Evolutionary conservation across 2,888 invertebrate species (phyloP).

Genomic region (Archips crataeganus): DNA sequence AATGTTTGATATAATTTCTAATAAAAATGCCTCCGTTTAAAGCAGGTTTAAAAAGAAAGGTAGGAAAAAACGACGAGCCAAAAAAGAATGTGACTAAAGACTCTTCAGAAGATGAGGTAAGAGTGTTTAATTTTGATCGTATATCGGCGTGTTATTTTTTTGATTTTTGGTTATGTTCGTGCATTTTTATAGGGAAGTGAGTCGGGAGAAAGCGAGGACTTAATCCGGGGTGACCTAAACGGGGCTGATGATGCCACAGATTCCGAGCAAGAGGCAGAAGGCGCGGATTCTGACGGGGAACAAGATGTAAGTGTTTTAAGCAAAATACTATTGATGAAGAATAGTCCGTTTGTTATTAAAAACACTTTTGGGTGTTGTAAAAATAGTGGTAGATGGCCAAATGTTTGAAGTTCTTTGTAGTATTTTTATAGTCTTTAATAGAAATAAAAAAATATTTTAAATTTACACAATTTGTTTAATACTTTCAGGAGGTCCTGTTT

Average conservation of each 20-base stretch:
- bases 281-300: constrained; percentile 72
- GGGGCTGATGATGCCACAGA: constrained; percentile 67
- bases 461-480: constrained; percentile 1
- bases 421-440: too few species aligned
- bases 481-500: constrained; percentile 79
- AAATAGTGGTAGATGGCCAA: too few species aligned
- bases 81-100: constrained; percentile 46
- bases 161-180: constrained; percentile 37
- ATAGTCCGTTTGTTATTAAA: background rate
- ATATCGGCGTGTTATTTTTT: constrained; percentile 32
- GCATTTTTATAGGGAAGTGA: constrained; percentile 48
- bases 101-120: constrained; percentile 55
- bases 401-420: too few species aligned
- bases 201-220: constrained; percentile 56
- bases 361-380: too few species aligned
- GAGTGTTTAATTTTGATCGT: background rate
- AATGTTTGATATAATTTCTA: constrained; percentile 30
- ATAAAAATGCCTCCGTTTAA: constrained; percentile 75
- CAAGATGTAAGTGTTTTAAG: constrained; percentile 67
- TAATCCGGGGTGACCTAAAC: constrained; percentile 63
- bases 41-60: constrained; percentile 73
- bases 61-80: constrained; percentile 49
- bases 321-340: background rate
- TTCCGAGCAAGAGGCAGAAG: constrained; percentile 76
- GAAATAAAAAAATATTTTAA: too few species aligned